Evolutionary conservation across 2,113 vertebrate species (phyloP).

Genomic region (Equus quagga): DNA sequence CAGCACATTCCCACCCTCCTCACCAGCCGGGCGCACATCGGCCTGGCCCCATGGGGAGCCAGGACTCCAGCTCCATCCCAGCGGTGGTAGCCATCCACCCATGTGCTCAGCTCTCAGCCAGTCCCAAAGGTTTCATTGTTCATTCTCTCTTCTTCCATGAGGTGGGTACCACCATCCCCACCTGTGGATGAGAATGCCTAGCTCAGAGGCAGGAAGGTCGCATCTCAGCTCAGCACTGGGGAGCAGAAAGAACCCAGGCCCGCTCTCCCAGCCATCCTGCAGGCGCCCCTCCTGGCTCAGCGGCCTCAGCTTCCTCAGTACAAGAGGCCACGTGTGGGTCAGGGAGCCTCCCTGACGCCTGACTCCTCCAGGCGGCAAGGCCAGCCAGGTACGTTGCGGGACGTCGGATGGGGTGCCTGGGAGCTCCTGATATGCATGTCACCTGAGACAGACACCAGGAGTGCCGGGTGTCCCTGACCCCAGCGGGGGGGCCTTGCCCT

Average conservation of each 20-base stretch:
- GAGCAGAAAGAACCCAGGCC: not conserved
- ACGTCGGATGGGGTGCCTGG: not conserved
- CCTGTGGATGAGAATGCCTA: not conserved
- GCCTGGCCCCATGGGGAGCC: not conserved
- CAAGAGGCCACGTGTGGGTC: rapidly evolving
- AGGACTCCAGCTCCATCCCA: not conserved
- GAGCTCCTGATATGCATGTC: not conserved
- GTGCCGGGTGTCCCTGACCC: not conserved
- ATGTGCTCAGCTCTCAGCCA: rapidly evolving
- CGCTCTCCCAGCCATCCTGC: rapidly evolving
- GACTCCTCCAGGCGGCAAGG: rapidly evolving
- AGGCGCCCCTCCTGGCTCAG: not conserved
- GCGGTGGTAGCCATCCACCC: not conserved
- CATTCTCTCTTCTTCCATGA: not conserved
- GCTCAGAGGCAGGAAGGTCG: not conserved
- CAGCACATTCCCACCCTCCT: rapidly evolving
- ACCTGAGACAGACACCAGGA: not conserved
- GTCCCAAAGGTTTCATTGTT: too few relatives aligned
- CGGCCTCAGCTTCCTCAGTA: not conserved
- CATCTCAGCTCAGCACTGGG: rapidly evolving
- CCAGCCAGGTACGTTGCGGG: rapidly evolving
- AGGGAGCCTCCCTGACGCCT: not conserved
- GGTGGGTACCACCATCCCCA: rapidly evolving
- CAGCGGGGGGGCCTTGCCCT: too few relatives aligned
- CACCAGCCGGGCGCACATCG: rapidly evolving